Evolutionary conservation across 2,888 invertebrate species (phyloP), one percentile per base, ranked within the genome.

Genomic region (Choreutis nemorana): DNA sequence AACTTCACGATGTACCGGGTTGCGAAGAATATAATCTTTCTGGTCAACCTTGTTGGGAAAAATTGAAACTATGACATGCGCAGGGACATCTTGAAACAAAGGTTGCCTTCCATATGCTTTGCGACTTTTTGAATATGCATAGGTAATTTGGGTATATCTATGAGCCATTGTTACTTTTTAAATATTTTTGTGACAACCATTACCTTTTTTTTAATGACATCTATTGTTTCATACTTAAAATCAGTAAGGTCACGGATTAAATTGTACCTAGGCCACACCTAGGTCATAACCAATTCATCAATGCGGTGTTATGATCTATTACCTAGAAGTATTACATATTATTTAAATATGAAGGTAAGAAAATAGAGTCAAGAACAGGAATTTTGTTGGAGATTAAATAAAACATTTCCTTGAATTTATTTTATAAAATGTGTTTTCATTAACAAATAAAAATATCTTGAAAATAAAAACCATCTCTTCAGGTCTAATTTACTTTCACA

Each of bases 31-130:
- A 39, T 79, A 83, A 41, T 68, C 50, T 33, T 56, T 62, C 53
- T 72, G 72, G 20, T 71, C 48, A 3, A 44, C 41, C 29, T 48
- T 50, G 35, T 78, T 63, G 13, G 82, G 62, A 27, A 47, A 36
- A 31, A 77, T 77, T 3, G 72, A 66, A 41, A 75, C 73, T 15
- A 77, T 35, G 29, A 77, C 46, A 15, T 73, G 71, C 2, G 65
- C 66, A 8, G 78, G 63, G 2, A 52, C 55, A 14, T 60, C 48
- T 32, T 73, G 64, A 43, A 83, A 83, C 28, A 78, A 53, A 32
- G 73, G 63, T 38, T 77, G 70, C 23, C 62, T 71, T 2, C 83
- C 83, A 37, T 82, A 83, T 33, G 67, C 58, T 35, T 55, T 64
- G 18, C 83, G 65, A 24, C 55, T 43, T 42, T 82, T 83, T 6